Evolutionary conservation across 2,113 vertebrate species (phyloP), one percentile per base, ranked within the genome.

Genomic region (Aldabrachelys gigantea): DNA sequence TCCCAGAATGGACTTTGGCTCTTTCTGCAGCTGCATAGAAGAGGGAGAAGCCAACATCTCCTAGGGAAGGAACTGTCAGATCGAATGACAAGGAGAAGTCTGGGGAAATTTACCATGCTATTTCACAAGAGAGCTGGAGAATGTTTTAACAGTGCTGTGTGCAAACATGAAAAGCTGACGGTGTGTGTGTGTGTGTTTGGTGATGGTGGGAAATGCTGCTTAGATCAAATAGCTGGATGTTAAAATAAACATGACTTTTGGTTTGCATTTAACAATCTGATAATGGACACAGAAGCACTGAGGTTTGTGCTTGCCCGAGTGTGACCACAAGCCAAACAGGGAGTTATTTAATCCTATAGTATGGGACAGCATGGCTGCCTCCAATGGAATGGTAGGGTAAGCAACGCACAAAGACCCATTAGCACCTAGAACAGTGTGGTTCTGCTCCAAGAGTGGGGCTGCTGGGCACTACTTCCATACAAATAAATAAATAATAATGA

Each of bases 1-100:
- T 38, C 84, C 72, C 89, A 87, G 57, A 86, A 83, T 27, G 90
- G 96, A 87, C 62, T 76, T 80, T 91, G 87, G 94, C 87, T 88
- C 81, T 86, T 52, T 53, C 12, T 19, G 0, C 6, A n/a, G 87
- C 82, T 92, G 82, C 69, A 7, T 35, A 80, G 89, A 88, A 92
- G 91, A 80, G 11, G 85, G 85, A 80, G 57, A 53, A 90, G 85
- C 80, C 88, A 89, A 21, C 21, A 50, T 38, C 72, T 89, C 82
- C 79, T n/a, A 2, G 4, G 50, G 89, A 49, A 92, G 62, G 79
- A 49, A 52, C 1, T 59, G 88, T 82, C 84, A 80, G 69, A 52
- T 0, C 29, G 78, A 79, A 80, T 21, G 85, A 52, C 79, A n/a
- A 75, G 59, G 65, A 82, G 56, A 90, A 21, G 10, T 29, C 88